These are phyloP conservation scores for Balanococcus diminutus DNA, from an alignment of 2,888 invertebrate species.

Conservation along the genomic window DNA sequence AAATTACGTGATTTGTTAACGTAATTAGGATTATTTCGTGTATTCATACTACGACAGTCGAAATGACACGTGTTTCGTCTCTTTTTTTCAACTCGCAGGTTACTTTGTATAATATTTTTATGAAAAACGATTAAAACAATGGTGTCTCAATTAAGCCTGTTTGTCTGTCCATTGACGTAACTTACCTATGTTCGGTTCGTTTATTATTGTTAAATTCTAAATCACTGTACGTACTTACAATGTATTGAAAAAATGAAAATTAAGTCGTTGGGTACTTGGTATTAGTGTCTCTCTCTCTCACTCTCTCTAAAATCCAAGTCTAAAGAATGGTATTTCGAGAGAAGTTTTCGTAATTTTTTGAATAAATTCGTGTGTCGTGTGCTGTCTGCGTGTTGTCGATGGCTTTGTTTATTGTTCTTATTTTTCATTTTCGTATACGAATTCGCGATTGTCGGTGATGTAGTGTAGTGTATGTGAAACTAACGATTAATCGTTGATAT, in stretches of 20 bases:
- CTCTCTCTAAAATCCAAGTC: too few species aligned
- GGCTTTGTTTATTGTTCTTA: neutral
- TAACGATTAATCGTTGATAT: too few species aligned
- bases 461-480: too few species aligned
- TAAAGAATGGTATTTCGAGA: too few species aligned
- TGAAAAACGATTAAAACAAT: conserved; percentile 15
- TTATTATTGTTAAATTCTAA: neutral
- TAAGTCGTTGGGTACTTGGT: too few species aligned
- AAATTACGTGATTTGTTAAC: neutral
- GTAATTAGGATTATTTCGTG: neutral
- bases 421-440: neutral
- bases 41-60: neutral
- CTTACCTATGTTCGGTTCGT: neutral
- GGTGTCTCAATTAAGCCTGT: conserved; percentile 15
- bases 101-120: neutral
- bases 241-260: neutral
- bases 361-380: neutral
- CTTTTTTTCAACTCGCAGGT: neutral
- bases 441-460: too few species aligned
- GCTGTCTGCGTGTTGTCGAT: neutral
- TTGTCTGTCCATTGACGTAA: conserved; percentile 11
- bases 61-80: neutral
- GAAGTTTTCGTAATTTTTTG: too few species aligned
- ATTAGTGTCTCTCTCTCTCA: too few species aligned
- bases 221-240: neutral